Evolutionary conservation across 2,888 invertebrate genomes (phyloP), one percentile per base, ranked within the genome.

Genomic region (Agrypnus murinus): DNA sequence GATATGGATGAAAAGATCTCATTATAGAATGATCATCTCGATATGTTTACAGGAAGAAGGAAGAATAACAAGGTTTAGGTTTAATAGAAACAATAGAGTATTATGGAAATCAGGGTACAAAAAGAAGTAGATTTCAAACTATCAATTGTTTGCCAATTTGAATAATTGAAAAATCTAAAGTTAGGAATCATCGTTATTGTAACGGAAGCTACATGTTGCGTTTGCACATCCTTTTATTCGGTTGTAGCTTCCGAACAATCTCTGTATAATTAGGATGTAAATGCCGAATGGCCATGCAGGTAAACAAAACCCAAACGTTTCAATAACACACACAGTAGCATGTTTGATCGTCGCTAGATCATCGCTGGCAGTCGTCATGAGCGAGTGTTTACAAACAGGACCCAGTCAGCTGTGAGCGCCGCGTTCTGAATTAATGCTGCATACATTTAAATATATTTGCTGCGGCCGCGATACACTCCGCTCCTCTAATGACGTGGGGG

Each of bases 371-470:
- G 74, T 73, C 75, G 74, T 77, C 66, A 71, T 75, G 77, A 76
- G 75, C 71, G 77, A 75, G 79, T 86, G 86, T 86, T 86, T 86
- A 86, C 86, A 85, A 86, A 86, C 86, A 86, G 84, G 82, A 82
- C 80, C 81, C 84, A 86, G 85, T 86, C 86, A 86, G 86, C 85
- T 86, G 86, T 85, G 84, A 85, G 85, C 83, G 83, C 81, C 84
- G 84, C 85, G 85, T 80, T 80, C 82, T 84, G 85, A 85, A 85
- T 86, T 86, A 85, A 85, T 85, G 85, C 83, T 81, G 85, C 85
- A 86, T 86, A 86, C 83, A 86, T 86, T 86, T 86, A 85, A 86
- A 86, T 86, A 86, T 83, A 86, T 86, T 86, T 86, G 81, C 83
- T 77, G 72, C 70, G 72, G 71, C 75, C 72, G 69, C 75, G 71